Evolutionary conservation across 1,140 invertebrate genomes (phyloP).

Genomic region (Agrilus planipennis): DNA sequence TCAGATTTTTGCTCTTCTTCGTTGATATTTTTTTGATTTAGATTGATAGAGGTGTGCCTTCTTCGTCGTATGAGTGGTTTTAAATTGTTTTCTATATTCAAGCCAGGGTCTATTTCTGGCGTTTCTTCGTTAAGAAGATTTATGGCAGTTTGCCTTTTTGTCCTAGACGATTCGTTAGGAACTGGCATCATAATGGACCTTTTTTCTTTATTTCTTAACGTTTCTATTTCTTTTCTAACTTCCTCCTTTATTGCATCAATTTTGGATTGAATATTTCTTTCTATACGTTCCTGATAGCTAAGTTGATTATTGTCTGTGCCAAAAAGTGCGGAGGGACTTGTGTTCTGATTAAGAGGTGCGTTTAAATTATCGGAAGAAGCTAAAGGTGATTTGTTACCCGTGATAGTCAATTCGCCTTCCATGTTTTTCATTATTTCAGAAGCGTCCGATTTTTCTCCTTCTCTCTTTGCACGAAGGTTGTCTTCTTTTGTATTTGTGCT

Average conservation of each 20-base stretch:
- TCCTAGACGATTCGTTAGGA: constrained; percentile 9
- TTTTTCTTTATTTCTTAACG: constrained; percentile 1
- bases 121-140: constrained; percentile 23
- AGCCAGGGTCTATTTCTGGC: constrained; percentile 18
- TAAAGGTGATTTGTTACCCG: constrained; percentile 22
- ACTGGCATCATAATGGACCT: no score
- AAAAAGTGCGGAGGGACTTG: no score
- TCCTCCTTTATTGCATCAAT: constrained; percentile 29
- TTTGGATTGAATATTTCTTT: constrained; percentile 23
- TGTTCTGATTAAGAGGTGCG: not conserved
- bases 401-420: constrained; percentile 21
- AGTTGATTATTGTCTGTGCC: constrained; percentile 12
- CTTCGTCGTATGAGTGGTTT: constrained; percentile 18
- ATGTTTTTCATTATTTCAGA: constrained; percentile 18
- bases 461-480: not conserved
- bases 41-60: constrained; percentile 5
- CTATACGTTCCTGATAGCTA: constrained; percentile 20
- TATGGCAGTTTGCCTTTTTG: constrained; percentile 16
- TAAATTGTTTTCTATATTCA: constrained; percentile 14
- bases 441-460: not conserved
- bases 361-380: constrained; percentile 5
- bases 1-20: not conserved
- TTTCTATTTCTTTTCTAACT: constrained; percentile 25
- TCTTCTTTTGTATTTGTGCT: not conserved
- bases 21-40: not conserved